Percentiles rank a stretch among this genome's conserved stretches.
Evolutionary conservation across 2,888 invertebrate species (phyloP).

Genomic region (Anarsia innoxiella): DNA sequence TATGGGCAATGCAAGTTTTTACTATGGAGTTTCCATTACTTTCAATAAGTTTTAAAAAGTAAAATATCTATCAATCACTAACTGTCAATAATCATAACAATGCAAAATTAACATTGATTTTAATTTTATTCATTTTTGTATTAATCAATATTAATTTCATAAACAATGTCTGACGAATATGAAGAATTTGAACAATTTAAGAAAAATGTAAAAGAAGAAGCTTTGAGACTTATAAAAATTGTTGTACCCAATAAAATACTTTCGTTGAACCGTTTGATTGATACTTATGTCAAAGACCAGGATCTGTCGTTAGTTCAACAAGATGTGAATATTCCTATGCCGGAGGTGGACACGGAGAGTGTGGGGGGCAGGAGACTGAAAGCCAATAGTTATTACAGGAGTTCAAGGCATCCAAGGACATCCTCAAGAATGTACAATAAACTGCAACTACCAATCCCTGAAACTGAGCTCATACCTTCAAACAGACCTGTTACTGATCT

Average conservation of each 20-base stretch:
- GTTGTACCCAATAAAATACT: not conserved
- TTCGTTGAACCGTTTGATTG: not conserved
- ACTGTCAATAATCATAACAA: not conserved
- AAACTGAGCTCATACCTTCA: not conserved
- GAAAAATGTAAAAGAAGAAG: not conserved
- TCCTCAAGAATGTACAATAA: not conserved
- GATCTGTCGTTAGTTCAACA: not conserved
- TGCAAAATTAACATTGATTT: not conserved
- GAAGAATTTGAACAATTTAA: slow-evolving; percentile 1
- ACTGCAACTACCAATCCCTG: not conserved
- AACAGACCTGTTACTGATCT: not conserved
- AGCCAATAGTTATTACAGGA: too few relatives aligned
- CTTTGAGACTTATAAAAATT: not conserved
- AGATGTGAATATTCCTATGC: not conserved
- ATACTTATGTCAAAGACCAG: not conserved
- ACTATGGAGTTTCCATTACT: too few relatives aligned
- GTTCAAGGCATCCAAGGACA: too few relatives aligned
- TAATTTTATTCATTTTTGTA: not conserved
- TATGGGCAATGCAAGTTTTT: too few relatives aligned
- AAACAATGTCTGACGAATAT: not conserved
- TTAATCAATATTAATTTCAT: not conserved
- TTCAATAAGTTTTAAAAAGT: too few relatives aligned
- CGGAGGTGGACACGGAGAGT: too few relatives aligned
- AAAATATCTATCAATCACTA: too few relatives aligned
- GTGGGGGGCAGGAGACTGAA: too few relatives aligned